Base-by-base conservation (phyloP, 2,888 invertebrate species). In the Diarsia mendica region DNA sequence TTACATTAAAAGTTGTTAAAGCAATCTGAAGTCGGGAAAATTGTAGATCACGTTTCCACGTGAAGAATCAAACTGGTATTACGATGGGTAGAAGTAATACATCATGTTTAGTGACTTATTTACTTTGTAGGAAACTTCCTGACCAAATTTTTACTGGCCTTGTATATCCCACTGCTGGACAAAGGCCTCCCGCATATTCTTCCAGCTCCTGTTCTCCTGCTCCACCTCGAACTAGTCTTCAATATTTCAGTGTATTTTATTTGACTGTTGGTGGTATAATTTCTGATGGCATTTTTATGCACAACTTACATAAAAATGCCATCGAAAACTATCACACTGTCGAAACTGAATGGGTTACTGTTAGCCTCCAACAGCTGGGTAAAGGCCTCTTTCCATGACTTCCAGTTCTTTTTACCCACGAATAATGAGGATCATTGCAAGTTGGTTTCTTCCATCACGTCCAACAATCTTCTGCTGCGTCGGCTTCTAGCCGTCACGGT, bases 1-100 rank as follows among this genome's bases (percentile, higher is more conserved):
- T 72, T 23, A 78, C n/a, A 67, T 78, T 63, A 79, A 79, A 78
- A 79, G 67, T 79, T 79, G 23, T 58, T 48, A 44, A 66, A 72
- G 71, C 28, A 72, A 78, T 71, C 39, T 39, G 46, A 55, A 79
- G 6, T 46, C 28, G 20, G 18, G 33, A 48, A 73, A 79, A 58
- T 51, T 28, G 15, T 63, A 63, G n/a, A 78, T 67, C 53, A 61
- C 6, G 51, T 79, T 66, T 67, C n/a, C 11, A 33, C 23, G 0
- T 20, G 33, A 33, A 49, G n/a, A 53, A 53, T 44, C 28, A 63
- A 46, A 51, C 6, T 58, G 18, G 33, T 33, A 46, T 65, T 71
- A 15, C 48, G 64, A 48, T 72, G 0, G 13, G 13, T 18, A 11
- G n/a, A 0, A 44, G 23, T 18, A 51, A 66, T 61, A 10, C 18